A percentile compares a stretch with the other conserved stretches of the same genome.
Conservation (phyloP, 1,140 invertebrate species). For the Achroia grisella region DNA sequence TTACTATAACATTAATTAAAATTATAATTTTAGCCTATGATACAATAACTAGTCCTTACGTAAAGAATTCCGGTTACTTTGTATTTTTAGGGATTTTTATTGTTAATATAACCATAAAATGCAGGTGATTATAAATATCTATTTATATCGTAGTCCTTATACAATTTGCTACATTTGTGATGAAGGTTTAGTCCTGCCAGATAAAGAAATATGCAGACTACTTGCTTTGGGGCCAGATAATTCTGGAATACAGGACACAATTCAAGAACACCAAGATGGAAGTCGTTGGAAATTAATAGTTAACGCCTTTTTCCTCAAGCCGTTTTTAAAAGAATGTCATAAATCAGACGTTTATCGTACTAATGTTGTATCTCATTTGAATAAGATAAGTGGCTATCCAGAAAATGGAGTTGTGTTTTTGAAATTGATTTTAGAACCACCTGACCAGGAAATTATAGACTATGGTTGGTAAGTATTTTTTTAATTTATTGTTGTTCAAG, state of each 20-base stretch:
- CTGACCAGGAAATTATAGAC: constrained; percentile 78
- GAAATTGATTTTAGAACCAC: constrained; percentile 64
- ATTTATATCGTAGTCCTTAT: constrained; percentile 36
- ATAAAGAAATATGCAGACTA: constrained; percentile 26
- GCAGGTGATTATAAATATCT: constrained; percentile 41
- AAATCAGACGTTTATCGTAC: constrained; percentile 43
- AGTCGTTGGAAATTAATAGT: constrained; percentile 31
- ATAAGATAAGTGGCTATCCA: constrained; percentile 24
- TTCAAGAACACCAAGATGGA: background rate
- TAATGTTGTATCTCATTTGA: constrained; percentile 40
- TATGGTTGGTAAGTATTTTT: constrained; percentile 76
- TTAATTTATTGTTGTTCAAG: too few relatives aligned
- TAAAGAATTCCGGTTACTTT: too few relatives aligned
- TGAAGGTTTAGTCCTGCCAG: constrained; percentile 33
- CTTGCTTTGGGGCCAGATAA: constrained; percentile 24
- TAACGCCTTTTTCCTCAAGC: constrained; percentile 43
- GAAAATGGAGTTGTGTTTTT: constrained; percentile 37
- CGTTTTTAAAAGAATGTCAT: constrained; percentile 50
- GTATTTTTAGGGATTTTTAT: too few relatives aligned
- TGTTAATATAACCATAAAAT: constrained; percentile 18
- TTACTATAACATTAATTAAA: too few relatives aligned
- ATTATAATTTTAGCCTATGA: too few relatives aligned
- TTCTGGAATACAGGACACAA: too few relatives aligned
- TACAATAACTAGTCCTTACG: too few relatives aligned
- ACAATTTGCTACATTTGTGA: constrained; percentile 46